Conservation (phyloP, 2,888 invertebrate species). For the Anthoptus insignis region DNA sequence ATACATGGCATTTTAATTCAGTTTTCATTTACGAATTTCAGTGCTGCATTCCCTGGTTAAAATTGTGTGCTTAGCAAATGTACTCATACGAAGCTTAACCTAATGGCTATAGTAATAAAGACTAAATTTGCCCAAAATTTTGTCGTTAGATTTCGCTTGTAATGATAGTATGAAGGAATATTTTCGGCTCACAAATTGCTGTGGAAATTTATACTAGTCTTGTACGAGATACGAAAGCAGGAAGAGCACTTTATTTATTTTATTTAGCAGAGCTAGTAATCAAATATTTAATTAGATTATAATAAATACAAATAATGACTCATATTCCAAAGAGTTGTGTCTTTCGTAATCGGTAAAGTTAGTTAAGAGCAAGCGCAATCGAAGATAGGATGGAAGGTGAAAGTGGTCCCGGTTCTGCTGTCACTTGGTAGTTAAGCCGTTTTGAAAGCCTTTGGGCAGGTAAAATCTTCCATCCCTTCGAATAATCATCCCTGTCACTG, state of each 20-base stretch:
- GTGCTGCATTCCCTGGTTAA: slow-evolving; percentile 18
- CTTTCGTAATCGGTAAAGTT: too few relatives aligned
- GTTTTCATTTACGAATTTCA: slow-evolving; percentile 34
- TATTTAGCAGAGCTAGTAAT: background rate
- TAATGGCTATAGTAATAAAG: slow-evolving; percentile 33
- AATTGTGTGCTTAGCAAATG: slow-evolving; percentile 22
- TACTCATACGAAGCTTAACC: slow-evolving; percentile 17
- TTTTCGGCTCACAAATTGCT: slow-evolving; percentile 28
- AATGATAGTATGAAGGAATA: slow-evolving; percentile 18
- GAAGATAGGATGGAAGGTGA: too few relatives aligned
- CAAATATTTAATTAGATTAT: background rate
- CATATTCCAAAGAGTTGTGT: too few relatives aligned
- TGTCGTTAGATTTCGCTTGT: slow-evolving; percentile 25
- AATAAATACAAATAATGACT: too few relatives aligned
- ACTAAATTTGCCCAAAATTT: slow-evolving; percentile 29
- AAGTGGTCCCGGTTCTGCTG: too few relatives aligned
- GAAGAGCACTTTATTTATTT: background rate
- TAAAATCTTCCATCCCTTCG: too few relatives aligned
- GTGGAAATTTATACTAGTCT: slow-evolving; percentile 19
- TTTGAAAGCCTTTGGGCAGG: too few relatives aligned
- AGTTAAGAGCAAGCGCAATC: too few relatives aligned
- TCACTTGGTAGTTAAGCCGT: too few relatives aligned
- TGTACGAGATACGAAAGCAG: slow-evolving; percentile 2
- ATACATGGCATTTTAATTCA: slow-evolving; percentile 36
- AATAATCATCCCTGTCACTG: too few relatives aligned